These are phyloP conservation scores for Cantharis rustica DNA, from an alignment of 2,888 invertebrate species.

Conservation along the genomic window DNA sequence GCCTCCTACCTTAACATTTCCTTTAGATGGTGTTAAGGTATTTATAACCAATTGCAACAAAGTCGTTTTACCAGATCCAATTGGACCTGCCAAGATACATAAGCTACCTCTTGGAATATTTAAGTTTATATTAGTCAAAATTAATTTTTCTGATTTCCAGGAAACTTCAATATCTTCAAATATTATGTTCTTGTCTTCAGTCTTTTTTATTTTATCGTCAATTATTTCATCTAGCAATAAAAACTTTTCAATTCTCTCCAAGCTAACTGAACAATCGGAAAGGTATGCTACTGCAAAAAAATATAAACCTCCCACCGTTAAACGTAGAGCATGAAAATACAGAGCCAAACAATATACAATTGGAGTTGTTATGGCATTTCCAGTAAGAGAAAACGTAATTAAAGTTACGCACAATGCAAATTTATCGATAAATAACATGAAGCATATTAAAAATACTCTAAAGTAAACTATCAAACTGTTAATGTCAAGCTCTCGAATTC, in stretches of 20 bases:
- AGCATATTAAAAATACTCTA: slow-evolving; percentile 68
- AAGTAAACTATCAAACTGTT: slow-evolving; percentile 59
- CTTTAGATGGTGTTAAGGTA: slow-evolving; percentile 61
- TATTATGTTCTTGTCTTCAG: slow-evolving; percentile 32
- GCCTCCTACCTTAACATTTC: slow-evolving; percentile 61
- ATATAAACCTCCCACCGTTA: slow-evolving; percentile 64
- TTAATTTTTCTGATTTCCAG: slow-evolving; percentile 40
- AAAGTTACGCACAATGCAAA: slow-evolving; percentile 79
- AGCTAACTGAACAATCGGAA: slow-evolving; percentile 63
- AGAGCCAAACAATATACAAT: slow-evolving; percentile 53
- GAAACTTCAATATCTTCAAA: slow-evolving; percentile 42
- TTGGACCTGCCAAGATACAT: slow-evolving; percentile 84
- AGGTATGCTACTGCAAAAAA: slow-evolving; percentile 62
- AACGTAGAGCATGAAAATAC: slow-evolving; percentile 57
- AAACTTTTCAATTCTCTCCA: slow-evolving; percentile 62
- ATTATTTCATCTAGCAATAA: slow-evolving; percentile 62
- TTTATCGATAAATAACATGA: slow-evolving; percentile 81
- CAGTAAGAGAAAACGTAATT: slow-evolving; percentile 71
- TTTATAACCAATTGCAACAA: slow-evolving; percentile 61
- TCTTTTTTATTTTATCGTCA: neutral
- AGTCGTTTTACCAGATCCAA: slow-evolving; percentile 80
- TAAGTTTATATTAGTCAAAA: slow-evolving; percentile 53
- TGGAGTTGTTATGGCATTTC: slow-evolving; percentile 63
- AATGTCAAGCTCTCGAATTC: slow-evolving; percentile 34
- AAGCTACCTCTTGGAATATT: slow-evolving; percentile 57